Percentiles rank a stretch among this genome's conserved stretches.
These are phyloP conservation scores for Saturnia japonica DNA, from an alignment of 2,888 invertebrate genomes.

Conservation along the genomic window DNA sequence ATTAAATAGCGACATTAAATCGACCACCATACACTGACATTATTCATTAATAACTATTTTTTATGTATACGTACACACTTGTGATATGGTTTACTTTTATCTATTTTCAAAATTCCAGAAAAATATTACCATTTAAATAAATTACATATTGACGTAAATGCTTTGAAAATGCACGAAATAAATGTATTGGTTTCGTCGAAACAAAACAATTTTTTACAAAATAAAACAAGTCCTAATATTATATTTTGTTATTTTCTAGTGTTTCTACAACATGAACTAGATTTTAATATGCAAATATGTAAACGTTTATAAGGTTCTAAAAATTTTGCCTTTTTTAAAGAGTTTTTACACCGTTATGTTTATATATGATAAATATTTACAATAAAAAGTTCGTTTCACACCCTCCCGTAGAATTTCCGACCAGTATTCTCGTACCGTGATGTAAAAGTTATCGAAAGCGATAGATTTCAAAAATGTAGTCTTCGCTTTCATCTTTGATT, in stretches of 20 bases:
- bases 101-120: conserved; percentile 42
- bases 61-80: conserved; percentile 67
- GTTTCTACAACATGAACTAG: conserved; percentile 78
- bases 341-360: conserved; percentile 65
- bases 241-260: conserved; percentile 52
- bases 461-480: neutral
- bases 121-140: conserved; percentile 22
- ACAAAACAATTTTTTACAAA: conserved; percentile 21
- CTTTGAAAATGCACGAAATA: conserved; percentile 45
- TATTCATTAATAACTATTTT: conserved; percentile 47
- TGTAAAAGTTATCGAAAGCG: neutral
- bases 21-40: conserved; percentile 58
- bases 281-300: conserved; percentile 55
- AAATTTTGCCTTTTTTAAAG: conserved; percentile 55
- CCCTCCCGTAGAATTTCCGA: conserved; percentile 25
- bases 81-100: conserved; percentile 77
- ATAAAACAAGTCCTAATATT: conserved; percentile 31
- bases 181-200: conserved; percentile 6
- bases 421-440: neutral
- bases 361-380: conserved; percentile 74
- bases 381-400: conserved; percentile 41
- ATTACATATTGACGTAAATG: conserved; percentile 39
- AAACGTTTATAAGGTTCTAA: conserved; percentile 70
- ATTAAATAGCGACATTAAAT: conserved; percentile 42
- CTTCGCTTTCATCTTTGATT: neutral